These are phyloP conservation scores for Orthonyx spaldingii DNA, from an alignment of 2,113 vertebrate species.

Conservation along the genomic window DNA sequence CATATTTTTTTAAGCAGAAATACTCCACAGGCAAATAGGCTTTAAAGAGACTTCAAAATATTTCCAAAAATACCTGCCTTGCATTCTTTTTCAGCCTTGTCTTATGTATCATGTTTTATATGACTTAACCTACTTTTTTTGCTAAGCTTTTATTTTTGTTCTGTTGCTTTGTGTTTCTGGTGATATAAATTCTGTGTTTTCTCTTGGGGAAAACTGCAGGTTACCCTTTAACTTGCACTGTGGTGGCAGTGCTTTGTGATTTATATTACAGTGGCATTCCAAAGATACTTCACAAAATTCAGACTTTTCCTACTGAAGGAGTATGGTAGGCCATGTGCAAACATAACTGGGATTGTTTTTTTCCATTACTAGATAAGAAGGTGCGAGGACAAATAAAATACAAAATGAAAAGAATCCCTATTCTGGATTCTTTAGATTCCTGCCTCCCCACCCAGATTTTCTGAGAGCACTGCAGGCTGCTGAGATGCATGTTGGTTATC, in stretches of 20 bases:
- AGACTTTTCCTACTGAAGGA: neutral
- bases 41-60: neutral
- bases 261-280: neutral
- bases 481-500: neutral
- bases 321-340: neutral
- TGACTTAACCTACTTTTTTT: neutral
- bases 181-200: neutral
- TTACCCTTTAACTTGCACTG: neutral
- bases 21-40: neutral
- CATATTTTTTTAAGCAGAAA: neutral
- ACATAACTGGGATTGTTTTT: neutral
- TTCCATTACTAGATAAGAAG: neutral
- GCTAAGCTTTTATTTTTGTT: neutral
- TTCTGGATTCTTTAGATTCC: slow-evolving; percentile 19
- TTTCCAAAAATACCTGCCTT: neutral
- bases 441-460: slow-evolving; percentile 19
- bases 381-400: neutral
- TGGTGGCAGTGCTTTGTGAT: neutral
- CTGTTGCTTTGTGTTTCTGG: neutral
- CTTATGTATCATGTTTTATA: neutral
- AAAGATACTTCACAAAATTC: neutral
- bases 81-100: neutral
- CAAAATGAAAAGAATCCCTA: neutral
- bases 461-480: neutral
- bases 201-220: neutral